A percentile compares a stretch with the other conserved stretches of the same genome.
phyloP scores from a whole-genome alignment of 2,888 invertebrate genomes.

The Acrobeloides nanus region DNA sequence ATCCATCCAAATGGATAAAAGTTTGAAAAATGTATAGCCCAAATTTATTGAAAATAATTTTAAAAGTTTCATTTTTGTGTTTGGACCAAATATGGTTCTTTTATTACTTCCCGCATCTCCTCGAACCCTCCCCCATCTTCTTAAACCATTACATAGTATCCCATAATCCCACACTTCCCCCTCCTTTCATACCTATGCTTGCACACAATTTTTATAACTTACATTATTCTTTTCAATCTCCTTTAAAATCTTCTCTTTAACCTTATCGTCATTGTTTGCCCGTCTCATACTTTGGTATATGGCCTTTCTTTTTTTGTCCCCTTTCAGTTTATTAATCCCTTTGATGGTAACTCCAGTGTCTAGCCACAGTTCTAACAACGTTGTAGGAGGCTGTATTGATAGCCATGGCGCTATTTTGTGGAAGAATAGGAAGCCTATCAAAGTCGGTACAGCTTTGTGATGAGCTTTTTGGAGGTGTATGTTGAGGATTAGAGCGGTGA shows the following conservation, averaged over 20 bases:
- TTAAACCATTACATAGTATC: background rate
- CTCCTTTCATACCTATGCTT: background rate
- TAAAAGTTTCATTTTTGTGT: background rate
- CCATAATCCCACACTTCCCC: constrained; percentile 3
- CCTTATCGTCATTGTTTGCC: constrained; percentile 4
- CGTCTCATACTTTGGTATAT: background rate
- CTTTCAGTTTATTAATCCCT: constrained; percentile 15
- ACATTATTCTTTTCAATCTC: too few species aligned
- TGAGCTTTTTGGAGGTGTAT: constrained; percentile 51
- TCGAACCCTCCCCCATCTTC: constrained; percentile 1
- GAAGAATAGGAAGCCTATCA: constrained; percentile 45
- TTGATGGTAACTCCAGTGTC: constrained; percentile 29
- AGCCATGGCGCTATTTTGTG: constrained; percentile 46
- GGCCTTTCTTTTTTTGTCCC: constrained; percentile 5
- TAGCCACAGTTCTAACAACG: constrained; percentile 46
- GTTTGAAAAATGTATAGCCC: background rate
- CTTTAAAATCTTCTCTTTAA: constrained; percentile 9
- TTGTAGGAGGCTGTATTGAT: constrained; percentile 44
- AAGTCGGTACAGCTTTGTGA: constrained; percentile 45
- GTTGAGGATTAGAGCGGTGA: constrained; percentile 51
- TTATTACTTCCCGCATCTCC: background rate
- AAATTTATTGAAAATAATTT: background rate
- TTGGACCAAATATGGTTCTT: background rate
- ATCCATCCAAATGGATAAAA: too few species aligned
- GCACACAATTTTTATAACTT: too few species aligned